Conservation (phyloP, 2,797 vertebrate species). For the Momotus momota region DNA sequence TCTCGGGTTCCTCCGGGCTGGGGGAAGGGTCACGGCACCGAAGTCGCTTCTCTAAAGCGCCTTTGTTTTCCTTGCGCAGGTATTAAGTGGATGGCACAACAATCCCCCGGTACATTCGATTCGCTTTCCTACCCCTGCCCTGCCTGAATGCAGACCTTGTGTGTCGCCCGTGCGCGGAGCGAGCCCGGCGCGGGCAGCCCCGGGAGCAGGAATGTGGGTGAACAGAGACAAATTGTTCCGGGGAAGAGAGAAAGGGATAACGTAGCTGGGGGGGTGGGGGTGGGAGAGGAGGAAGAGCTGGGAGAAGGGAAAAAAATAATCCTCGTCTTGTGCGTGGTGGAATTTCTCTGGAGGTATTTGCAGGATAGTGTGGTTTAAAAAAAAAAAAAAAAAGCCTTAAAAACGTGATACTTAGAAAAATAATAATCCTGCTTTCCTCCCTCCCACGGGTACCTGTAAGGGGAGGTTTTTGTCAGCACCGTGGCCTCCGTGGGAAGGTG, state of each 20-base stretch:
- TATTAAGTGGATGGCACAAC: conserved; percentile 77
- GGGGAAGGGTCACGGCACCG: conserved; percentile 5
- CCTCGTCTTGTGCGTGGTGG: conserved; percentile 49
- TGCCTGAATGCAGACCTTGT: conserved; percentile 74
- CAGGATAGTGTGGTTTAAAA: conserved; percentile 47
- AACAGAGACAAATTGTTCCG: conserved; percentile 78
- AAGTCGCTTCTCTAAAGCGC: conserved; percentile 65
- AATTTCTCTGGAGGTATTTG: conserved; percentile 68
- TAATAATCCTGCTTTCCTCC: too few species aligned
- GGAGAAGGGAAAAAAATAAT: conserved; percentile 16
- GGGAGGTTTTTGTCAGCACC: conserved; percentile 40
- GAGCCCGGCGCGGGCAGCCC: conserved; percentile 44
- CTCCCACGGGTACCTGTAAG: background rate
- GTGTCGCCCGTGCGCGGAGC: background rate
- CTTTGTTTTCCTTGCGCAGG: conserved; percentile 78
- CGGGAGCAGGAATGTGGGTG: conserved; percentile 75
- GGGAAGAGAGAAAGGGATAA: conserved; percentile 62
- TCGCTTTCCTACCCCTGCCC: conserved; percentile 39
- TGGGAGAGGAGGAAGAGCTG: conserved; percentile 53
- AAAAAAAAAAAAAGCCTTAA: background rate
- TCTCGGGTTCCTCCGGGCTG: conserved; percentile 42
- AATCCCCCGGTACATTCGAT: conserved; percentile 39
- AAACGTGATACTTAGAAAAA: too few species aligned
- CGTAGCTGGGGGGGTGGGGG: too few species aligned
- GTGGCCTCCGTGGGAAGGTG: conserved; percentile 77